Percentiles rank a stretch among this genome's conserved stretches.
phyloP scores from a whole-genome alignment of 1,140 invertebrate species.

The Laupala kohalensis region DNA sequence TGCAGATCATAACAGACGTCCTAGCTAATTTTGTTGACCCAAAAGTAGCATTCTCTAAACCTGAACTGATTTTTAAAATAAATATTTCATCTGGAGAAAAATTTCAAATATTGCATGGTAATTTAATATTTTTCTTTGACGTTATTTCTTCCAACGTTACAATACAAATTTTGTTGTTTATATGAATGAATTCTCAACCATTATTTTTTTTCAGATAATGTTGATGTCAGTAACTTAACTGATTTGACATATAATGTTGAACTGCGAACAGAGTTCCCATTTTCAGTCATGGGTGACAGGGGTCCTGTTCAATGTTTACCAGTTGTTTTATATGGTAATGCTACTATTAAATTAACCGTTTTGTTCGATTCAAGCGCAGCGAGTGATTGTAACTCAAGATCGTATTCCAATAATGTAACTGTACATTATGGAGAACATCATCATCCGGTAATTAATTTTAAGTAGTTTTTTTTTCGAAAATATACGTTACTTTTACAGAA shows the following conservation, averaged over 20 bases:
- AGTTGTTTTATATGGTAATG: neutral
- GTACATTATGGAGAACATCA: conserved; percentile 4
- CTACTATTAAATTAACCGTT: neutral
- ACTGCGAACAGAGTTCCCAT: conserved; percentile 17
- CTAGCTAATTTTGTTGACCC: conserved; percentile 8
- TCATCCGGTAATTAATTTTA: neutral
- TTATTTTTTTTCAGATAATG: conserved; percentile 12
- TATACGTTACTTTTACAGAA: too few relatives aligned
- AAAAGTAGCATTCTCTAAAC: conserved; percentile 4
- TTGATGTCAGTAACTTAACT: conserved; percentile 17
- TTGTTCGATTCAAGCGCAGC: neutral
- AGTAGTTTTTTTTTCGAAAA: neutral
- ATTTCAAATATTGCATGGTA: neutral
- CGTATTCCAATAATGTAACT: neutral
- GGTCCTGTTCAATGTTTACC: neutral
- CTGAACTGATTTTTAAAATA: neutral
- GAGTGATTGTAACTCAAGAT: neutral
- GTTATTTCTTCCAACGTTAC: neutral
- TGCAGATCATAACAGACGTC: neutral
- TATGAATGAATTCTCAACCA: neutral
- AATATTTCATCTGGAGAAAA: conserved; percentile 1
- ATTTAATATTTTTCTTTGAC: neutral
- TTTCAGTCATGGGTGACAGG: conserved; percentile 5
- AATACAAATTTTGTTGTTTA: neutral
- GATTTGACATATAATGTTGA: conserved; percentile 15